Evolutionary conservation across 2,797 vertebrate genomes (phyloP).

Genomic region (Tolypeutes matacus): DNA sequence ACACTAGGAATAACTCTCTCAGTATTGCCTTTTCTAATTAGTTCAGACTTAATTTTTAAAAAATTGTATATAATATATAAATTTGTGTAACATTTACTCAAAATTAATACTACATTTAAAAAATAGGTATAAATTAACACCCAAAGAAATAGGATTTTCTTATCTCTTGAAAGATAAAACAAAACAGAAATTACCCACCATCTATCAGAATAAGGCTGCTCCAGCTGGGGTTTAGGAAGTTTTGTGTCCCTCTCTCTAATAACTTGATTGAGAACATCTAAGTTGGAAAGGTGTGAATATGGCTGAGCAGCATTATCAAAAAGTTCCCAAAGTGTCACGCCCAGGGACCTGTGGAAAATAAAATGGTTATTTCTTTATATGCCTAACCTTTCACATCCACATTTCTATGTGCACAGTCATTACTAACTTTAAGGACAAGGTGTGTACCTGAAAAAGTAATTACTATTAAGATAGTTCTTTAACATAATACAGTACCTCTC

Average conservation of each 20-base stretch:
- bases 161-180: neutral
- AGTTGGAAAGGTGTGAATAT: slow-evolving; percentile 94
- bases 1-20: neutral
- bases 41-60: neutral
- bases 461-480: neutral
- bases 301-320: slow-evolving; percentile 93
- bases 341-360: slow-evolving; percentile 92
- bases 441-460: neutral
- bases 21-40: neutral
- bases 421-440: neutral
- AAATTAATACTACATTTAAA: neutral
- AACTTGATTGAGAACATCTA: slow-evolving; percentile 90
- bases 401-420: neutral
- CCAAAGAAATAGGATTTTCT: neutral
- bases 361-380: neutral
- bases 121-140: neutral
- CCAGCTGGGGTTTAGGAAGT: slow-evolving; percentile 94
- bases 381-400: neutral
- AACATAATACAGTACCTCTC: neutral
- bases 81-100: neutral
- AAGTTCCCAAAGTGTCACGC: slow-evolving; percentile 95
- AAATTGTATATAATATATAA: neutral
- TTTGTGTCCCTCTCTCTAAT: slow-evolving; percentile 95
- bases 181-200: slow-evolving; percentile 89
- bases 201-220: slow-evolving; percentile 97